Percentiles rank a stretch among this genome's conserved stretches.
Evolutionary conservation across 2,888 invertebrate species (phyloP).

Genomic region (Yponomeuta evonymella): DNA sequence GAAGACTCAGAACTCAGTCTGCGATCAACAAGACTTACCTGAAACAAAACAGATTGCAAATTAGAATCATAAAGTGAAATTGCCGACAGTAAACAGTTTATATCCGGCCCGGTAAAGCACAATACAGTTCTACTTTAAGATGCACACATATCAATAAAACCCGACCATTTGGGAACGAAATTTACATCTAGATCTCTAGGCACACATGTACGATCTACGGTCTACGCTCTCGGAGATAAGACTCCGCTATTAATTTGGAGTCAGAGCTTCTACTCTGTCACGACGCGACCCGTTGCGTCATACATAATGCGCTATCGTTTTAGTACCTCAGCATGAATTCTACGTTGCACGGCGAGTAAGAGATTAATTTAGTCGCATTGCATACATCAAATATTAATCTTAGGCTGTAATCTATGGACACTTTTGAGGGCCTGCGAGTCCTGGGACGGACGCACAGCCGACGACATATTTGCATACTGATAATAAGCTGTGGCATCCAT

Average conservation of each 20-base stretch:
- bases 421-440: too few relatives aligned
- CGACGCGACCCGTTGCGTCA: neutral
- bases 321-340: too few relatives aligned
- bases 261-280: constrained; percentile 25
- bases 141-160: neutral
- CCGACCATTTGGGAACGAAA: neutral
- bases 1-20: constrained; percentile 6
- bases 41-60: constrained; percentile 23
- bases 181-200: neutral
- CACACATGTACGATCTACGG: neutral
- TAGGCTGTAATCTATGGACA: too few relatives aligned
- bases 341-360: too few relatives aligned
- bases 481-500: too few relatives aligned
- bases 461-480: too few relatives aligned
- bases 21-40: constrained; percentile 27
- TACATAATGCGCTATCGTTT: neutral
- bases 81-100: neutral
- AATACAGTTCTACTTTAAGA: neutral
- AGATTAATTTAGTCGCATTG: too few relatives aligned
- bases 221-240: constrained; percentile 8
- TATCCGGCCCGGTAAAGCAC: neutral
- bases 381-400: too few relatives aligned
- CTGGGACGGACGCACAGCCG: too few relatives aligned
- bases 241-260: constrained; percentile 50
- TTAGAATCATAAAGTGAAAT: neutral